These are phyloP conservation scores for Rhyacophila brunnea DNA, from an alignment of 1,140 invertebrate species.

Conservation along the genomic window DNA sequence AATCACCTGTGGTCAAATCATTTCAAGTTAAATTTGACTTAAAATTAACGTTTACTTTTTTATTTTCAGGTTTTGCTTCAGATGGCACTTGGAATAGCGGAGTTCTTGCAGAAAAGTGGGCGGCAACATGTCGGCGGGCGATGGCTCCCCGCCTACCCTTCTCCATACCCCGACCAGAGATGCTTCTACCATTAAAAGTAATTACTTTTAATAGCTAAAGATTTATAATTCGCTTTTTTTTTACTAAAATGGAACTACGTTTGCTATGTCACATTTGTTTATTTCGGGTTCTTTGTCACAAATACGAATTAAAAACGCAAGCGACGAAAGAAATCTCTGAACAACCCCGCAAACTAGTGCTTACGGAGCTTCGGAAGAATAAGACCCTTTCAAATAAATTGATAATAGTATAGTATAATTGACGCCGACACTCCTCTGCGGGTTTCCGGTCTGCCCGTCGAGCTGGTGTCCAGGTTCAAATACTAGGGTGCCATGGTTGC, in stretches of 20 bases:
- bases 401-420: too few species aligned
- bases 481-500: too few species aligned
- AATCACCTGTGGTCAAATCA: too few species aligned
- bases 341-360: too few species aligned
- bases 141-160: conserved; percentile 5
- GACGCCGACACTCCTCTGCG: too few species aligned
- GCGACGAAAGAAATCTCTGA: too few species aligned
- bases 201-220: conserved; percentile 2
- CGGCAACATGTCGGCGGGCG: conserved; percentile 28
- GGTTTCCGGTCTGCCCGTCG: too few species aligned
- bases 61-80: conserved; percentile 7
- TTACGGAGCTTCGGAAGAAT: neutral
- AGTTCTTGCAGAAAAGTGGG: conserved; percentile 1
- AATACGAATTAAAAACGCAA: neutral
- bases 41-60: neutral
- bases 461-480: too few species aligned
- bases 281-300: neutral
- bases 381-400: neutral
- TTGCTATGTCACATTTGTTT: neutral
- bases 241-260: neutral
- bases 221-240: neutral
- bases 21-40: too few species aligned
- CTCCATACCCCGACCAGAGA: conserved; percentile 59
- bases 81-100: conserved; percentile 14
- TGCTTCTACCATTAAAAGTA: conserved; percentile 60